Base-by-base conservation (phyloP, 2,888 invertebrate species). In the Coremacera marginata region DNA sequence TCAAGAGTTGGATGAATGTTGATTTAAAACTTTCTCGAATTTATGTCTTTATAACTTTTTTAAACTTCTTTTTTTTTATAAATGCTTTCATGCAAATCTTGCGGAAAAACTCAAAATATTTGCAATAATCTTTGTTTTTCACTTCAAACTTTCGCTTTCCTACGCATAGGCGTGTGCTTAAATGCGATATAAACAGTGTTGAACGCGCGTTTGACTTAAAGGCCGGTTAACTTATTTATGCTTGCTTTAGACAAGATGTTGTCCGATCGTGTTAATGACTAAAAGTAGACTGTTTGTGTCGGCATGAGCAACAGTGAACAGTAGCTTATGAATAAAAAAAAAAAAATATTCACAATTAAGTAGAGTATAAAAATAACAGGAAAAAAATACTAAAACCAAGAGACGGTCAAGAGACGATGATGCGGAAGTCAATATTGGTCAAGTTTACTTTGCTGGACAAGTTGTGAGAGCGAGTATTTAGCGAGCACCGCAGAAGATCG, bases 191-290 rank as follows among this genome's bases (percentile, higher is more conserved):
- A 55, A 44, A 51, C 1, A 19, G 19, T 5, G 31, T 25, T 11
- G n/a, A 63, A 5, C 63, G 63, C 31, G 31, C 63, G 31, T n/a
- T 31, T n/a, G n/a, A 31, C 63, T 11, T 63, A 44, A 44, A 44
- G 44, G 44, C 44, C 44, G 25, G 25, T 57, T 19, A 11, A 19
- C 14, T 60, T 60, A 27, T 60, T 60, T 27, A 27, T 60, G 16
- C 25, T 27, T 60, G 60, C 60, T 27, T 60, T 16, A 22, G 22
- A 4, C 22, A 51, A 49, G 52, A 49, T 8, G 37, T 16, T 14
- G 19, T 55, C 88, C 84, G 87, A 81, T 84, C 87, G 87, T 86
- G 88, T 83, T 87, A 87, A 87, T 88, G 84, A 87, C 85, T 84
- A 82, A 83, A 83, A 86, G 85, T 84, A 84, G 85, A 87, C 87